Base-by-base conservation (phyloP, 2,888 invertebrate species). In the Melieria omissa region DNA sequence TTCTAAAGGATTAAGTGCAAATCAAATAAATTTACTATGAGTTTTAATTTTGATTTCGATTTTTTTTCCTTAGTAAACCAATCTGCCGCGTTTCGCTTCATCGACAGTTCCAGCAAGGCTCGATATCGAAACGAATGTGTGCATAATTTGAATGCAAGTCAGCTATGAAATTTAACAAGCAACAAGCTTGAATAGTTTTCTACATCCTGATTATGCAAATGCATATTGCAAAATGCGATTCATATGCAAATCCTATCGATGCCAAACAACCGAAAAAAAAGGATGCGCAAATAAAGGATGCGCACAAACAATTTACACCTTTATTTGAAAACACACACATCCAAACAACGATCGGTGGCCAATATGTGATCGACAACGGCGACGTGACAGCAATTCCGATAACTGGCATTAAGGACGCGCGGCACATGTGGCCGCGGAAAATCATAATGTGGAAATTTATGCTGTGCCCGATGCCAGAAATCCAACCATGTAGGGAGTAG, bases 271-370 rank as follows among this genome's bases (percentile, higher is more conserved):
- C 42, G 42, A 67, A 58, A 67, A 63, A 45, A 69, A n/a, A 69
- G 55, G 65, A 68, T 69, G 63, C 29, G 29, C 71, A 76, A 76
- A 77, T 72, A 76, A 77, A 78, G 79, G 75, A 82, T 80, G 77
- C 80, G 78, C 80, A 80, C 79, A 79, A 54, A 79, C 78, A 77
- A 76, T 78, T 80, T 81, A 82, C 82, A 83, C 82, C 82, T 82
- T 80, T 68, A 64, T 73, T 71, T 68, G 61, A 69, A 46, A 74
- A 72, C 81, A 62, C 44, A 12, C 44, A 54, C 14, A 45, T 10
- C 8, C 8, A 2, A 49, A 60, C 61, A 62, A 63, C 42, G 29
- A 29, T 10, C 47, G 54, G 10, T 54, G 46, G 55, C 69, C 29
- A 67, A 67, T 67, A 67, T 67, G 60, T 67, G 49, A 60, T 49